Evolutionary conservation across 2,113 vertebrate species (phyloP), one percentile per base, ranked within the genome.

Genomic region (Hypocryptadius cinnamomeus): DNA sequence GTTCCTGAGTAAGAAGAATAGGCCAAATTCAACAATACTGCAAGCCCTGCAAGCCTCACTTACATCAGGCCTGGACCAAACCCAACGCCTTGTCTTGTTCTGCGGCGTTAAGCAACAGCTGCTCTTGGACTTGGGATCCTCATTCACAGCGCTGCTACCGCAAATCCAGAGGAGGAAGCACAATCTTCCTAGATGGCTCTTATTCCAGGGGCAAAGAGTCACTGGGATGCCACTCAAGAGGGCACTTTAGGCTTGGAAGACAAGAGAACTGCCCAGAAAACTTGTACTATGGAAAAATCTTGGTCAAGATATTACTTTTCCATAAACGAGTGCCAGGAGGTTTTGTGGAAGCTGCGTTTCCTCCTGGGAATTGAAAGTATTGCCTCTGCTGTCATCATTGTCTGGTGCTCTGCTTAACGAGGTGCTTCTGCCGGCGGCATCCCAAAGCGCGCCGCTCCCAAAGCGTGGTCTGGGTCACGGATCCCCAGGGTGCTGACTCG

Each of bases 21-120:
- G 89, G 89, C 94, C 96, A 95, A 96, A 95, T 91, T 88, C 95
- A 96, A 96, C 95, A 96, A 90, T 92, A 68, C 72, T 59, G 56
- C 59, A 79, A 92, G 89, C 59, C 74, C 73, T 91, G 87, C 79
- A 93, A 93, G 82, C 59, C 87, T 86, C 31, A 12, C 92, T 96
- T 92, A 96, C 94, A 89, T 95, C 95, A 96, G 92, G 61, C 53
- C 90, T 96, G 95, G 92, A 92, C 15, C n/a, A 56, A 94, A 60
- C 89, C 95, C 96, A 96, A 50, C 0, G 3, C 66, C 94, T 85
- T 94, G 90, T 83, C 94, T 84, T 90, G 89, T 47, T 94, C 90
- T 83, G 60, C 11, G 24, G 71, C 2, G 8, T 73, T 83, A 45
- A 90, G 92, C 90, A 96, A 86, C 82, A 90, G 90, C 85, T 94